These are phyloP conservation scores for Tragopan temminckii DNA, from an alignment of 2,797 vertebrate genomes.

Conservation along the genomic window DNA sequence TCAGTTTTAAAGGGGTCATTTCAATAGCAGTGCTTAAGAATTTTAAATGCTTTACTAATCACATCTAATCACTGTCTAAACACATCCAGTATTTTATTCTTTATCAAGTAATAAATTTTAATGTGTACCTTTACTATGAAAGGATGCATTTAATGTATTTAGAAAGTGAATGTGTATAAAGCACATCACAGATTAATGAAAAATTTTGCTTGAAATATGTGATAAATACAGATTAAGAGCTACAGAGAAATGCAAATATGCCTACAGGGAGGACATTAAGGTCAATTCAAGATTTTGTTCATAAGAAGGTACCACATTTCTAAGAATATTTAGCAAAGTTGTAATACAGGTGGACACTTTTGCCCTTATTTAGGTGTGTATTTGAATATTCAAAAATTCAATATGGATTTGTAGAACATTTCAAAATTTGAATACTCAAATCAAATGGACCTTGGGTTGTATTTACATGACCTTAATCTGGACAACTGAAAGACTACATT, in stretches of 20 bases:
- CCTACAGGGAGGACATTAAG: not conserved
- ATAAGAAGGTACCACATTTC: slow-evolving; percentile 7
- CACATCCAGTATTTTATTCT: not conserved
- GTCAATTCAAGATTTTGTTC: not conserved
- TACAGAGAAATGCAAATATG: slow-evolving; percentile 40
- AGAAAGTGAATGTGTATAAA: not conserved
- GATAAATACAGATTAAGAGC: slow-evolving; percentile 54
- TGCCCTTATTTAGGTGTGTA: not conserved
- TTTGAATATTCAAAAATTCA: not conserved
- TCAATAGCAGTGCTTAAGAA: not conserved
- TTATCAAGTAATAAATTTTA: not conserved
- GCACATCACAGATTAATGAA: slow-evolving; percentile 19
- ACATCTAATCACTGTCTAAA: not conserved
- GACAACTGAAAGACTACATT: not conserved
- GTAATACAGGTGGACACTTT: not conserved
- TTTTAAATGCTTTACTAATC: not conserved
- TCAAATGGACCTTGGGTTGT: not conserved
- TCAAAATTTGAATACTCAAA: not conserved
- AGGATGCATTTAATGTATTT: not conserved
- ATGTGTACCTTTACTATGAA: not conserved
- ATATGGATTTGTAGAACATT: not conserved
- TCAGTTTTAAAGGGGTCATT: not conserved
- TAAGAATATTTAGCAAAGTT: not conserved
- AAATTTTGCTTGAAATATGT: not conserved
- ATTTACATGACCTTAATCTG: not conserved